Evolutionary conservation across 2,113 vertebrate genomes (phyloP).

Genomic region (Phrynocephalus versicolor): DNA sequence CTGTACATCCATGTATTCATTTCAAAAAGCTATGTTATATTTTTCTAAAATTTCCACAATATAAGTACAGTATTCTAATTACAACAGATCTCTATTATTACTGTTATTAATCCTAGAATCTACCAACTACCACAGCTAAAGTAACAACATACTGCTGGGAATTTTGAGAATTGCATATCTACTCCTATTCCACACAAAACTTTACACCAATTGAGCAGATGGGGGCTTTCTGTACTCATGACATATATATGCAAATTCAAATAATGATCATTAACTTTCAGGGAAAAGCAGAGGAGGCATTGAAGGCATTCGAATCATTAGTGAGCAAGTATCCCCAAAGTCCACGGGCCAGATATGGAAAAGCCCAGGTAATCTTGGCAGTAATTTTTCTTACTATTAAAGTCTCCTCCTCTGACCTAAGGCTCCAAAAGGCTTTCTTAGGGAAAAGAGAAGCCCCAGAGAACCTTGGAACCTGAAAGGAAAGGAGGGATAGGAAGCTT

Average conservation of each 20-base stretch:
- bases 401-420: no score
- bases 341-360: constrained; percentile 90
- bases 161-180: no score
- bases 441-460: no score
- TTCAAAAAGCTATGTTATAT: not conserved
- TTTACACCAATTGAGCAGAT: not conserved
- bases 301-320: constrained; percentile 85
- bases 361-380: constrained; percentile 85
- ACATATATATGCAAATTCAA: not conserved
- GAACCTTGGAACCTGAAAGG: no score
- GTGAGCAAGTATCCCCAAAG: constrained; percentile 88
- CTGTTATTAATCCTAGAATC: no score
- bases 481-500: no score
- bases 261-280: constrained; percentile 62
- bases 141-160: no score
- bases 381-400: no score
- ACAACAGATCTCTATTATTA: not conserved
- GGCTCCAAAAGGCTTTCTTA: no score
- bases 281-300: constrained; percentile 91
- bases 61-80: not conserved
- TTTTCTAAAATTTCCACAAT: not conserved
- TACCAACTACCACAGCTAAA: no score
- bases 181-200: not conserved
- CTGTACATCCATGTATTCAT: not conserved
- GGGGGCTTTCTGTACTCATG: not conserved